A percentile compares a stretch with the other conserved stretches of the same genome.
Conservation (phyloP, 1,140 invertebrate species). For the Euwallacea similis region DNA sequence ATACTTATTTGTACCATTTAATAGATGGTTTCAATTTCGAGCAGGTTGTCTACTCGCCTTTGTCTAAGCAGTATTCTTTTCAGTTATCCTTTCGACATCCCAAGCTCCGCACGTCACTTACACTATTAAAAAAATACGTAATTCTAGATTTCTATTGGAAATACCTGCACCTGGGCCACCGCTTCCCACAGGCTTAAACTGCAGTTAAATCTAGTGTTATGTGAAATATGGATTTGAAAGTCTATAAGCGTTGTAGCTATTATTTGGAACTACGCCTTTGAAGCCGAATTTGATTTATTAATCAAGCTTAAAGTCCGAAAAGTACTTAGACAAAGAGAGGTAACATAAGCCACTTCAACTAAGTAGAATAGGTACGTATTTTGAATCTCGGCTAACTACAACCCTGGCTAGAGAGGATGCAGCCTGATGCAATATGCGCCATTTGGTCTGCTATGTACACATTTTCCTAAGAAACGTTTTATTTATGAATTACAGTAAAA, state of each 20-base stretch:
- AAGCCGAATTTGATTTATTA: not conserved
- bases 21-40: slow-evolving; percentile 49
- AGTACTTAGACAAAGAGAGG: slow-evolving; percentile 23
- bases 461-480: slow-evolving; percentile 51
- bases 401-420: slow-evolving; percentile 38
- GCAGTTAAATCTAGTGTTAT: no score
- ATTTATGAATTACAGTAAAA: slow-evolving; percentile 45
- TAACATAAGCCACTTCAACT: slow-evolving; percentile 30
- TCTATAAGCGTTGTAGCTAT: no score
- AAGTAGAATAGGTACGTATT: slow-evolving; percentile 34
- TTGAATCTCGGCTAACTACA: slow-evolving; percentile 34
- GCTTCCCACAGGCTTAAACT: no score
- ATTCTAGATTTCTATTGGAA: no score
- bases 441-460: slow-evolving; percentile 46
- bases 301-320: not conserved
- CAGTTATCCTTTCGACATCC: no score
- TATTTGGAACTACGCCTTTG: no score
- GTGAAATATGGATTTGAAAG: no score
- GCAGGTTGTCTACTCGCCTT: slow-evolving; percentile 23
- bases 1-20: slow-evolving; percentile 55
- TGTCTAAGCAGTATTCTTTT: slow-evolving; percentile 24
- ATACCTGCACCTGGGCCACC: no score
- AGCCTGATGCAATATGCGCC: slow-evolving; percentile 42
- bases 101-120: no score
- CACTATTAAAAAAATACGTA: no score